These are phyloP conservation scores for Sigmodon hispidus DNA, from an alignment of 2,113 vertebrate genomes.

Conservation along the genomic window DNA sequence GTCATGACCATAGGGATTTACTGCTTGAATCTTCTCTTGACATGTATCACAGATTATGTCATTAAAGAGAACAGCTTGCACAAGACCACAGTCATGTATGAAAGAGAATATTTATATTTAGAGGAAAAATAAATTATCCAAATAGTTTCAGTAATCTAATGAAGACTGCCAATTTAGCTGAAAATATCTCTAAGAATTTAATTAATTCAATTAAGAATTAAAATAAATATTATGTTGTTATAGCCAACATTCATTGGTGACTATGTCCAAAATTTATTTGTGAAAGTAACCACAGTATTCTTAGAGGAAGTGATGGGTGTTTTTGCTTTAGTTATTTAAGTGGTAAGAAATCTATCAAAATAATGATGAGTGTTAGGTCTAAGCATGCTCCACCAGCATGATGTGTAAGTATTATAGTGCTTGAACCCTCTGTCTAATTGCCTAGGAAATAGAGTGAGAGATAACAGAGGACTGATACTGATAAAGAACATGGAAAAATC, in stretches of 20 bases:
- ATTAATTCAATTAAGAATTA: no score
- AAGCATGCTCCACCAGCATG: conserved; percentile 29
- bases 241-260: conserved; percentile 23
- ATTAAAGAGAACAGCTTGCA: background rate
- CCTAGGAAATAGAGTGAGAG: background rate
- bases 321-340: conserved; percentile 41
- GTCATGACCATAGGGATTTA: background rate
- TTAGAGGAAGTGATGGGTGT: conserved; percentile 55
- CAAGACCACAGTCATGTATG: background rate
- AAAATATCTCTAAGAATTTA: conserved; percentile 54
- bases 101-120: background rate
- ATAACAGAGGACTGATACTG: conserved; percentile 51
- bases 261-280: conserved; percentile 54
- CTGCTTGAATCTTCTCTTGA: background rate
- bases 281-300: conserved; percentile 48
- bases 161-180: background rate
- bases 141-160: conserved; percentile 57
- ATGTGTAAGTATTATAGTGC: conserved; percentile 50
- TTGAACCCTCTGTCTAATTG: conserved; percentile 49
- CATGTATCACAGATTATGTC: background rate
- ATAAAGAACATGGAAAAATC: conserved; percentile 55
- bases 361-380: conserved; percentile 42
- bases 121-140: conserved; percentile 19
- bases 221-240: no score
- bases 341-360: conserved; percentile 49